Evolutionary conservation across 2,113 vertebrate species (phyloP).

Genomic region (Centropus unirufus): DNA sequence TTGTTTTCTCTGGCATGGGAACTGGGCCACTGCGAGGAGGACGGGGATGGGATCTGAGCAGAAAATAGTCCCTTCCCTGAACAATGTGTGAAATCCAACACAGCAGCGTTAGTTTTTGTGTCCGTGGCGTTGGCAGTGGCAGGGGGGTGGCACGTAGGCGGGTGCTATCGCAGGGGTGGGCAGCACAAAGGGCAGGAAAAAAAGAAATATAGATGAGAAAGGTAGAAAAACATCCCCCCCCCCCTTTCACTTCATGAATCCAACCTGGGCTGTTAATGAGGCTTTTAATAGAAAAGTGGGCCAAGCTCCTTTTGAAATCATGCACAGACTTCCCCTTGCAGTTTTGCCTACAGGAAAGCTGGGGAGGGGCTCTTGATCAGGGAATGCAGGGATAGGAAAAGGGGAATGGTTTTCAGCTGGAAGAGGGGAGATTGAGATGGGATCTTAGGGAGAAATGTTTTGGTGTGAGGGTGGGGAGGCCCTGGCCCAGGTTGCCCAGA

Average conservation of each 20-base stretch:
- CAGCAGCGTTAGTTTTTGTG: rapidly evolving
- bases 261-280: neutral
- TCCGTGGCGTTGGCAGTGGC: rapidly evolving
- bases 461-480: too few species aligned
- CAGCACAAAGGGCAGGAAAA: neutral
- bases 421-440: too few species aligned
- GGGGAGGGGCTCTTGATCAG: too few species aligned
- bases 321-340: neutral
- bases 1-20: constrained; percentile 16
- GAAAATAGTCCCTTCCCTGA: neutral
- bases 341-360: too few species aligned
- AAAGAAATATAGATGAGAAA: neutral
- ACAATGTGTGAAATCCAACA: neutral
- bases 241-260: neutral
- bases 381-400: too few species aligned
- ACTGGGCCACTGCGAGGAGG: neutral
- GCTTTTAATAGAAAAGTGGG: neutral
- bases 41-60: neutral
- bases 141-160: neutral
- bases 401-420: too few species aligned
- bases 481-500: too few species aligned
- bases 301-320: neutral
- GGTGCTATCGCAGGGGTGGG: neutral
- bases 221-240: neutral
- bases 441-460: too few species aligned